Evolutionary conservation across 2,888 invertebrate genomes (phyloP).

Genomic region (Eilema depressum): DNA sequence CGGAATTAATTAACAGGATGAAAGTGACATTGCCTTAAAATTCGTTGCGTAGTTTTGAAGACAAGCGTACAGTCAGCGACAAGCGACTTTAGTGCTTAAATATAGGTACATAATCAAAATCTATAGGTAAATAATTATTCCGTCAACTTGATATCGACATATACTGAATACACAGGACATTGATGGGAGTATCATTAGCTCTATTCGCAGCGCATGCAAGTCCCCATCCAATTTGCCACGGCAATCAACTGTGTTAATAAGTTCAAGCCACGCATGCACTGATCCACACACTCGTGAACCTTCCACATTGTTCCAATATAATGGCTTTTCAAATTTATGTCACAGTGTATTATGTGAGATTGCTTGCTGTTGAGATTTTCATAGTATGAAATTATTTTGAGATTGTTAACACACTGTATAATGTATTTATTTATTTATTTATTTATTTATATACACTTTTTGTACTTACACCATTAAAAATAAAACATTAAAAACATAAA

Average conservation of each 20-base stretch:
- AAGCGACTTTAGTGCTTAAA: not conserved
- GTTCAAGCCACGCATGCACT: constrained; percentile 60
- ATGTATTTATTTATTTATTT: too few relatives aligned
- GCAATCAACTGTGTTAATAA: constrained; percentile 77
- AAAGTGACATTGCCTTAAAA: not conserved
- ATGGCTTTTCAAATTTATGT: constrained; percentile 25
- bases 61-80: not conserved
- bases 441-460: too few relatives aligned
- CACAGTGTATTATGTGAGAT: constrained; percentile 7
- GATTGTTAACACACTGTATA: not conserved
- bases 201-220: constrained; percentile 60
- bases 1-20: not conserved
- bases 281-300: constrained; percentile 57
- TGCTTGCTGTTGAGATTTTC: constrained; percentile 5
- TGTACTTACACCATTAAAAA: too few relatives aligned
- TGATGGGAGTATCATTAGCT: constrained; percentile 57
- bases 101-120: not conserved
- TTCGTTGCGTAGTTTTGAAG: not conserved
- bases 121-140: constrained; percentile 9
- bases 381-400: not conserved
- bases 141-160: constrained; percentile 11
- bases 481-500: too few relatives aligned
- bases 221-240: constrained; percentile 73
- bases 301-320: constrained; percentile 30
- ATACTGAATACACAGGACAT: constrained; percentile 44